Conservation (phyloP, 2,888 invertebrate genomes). For the Andrena flavipes region DNA sequence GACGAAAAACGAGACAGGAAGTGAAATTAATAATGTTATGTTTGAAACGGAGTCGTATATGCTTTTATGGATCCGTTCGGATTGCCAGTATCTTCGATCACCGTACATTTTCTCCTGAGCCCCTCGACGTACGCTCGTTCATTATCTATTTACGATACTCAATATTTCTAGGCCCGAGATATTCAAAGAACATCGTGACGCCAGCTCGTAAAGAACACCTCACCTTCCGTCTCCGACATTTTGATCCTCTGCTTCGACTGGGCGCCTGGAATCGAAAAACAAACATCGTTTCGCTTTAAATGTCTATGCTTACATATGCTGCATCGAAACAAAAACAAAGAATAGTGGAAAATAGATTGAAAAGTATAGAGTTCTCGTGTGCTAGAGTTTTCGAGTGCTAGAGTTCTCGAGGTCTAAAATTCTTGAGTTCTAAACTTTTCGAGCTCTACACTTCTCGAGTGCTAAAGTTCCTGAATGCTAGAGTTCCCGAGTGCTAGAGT, state of each 20-base stretch:
- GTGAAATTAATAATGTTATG: constrained; percentile 51
- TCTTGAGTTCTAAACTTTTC: background rate
- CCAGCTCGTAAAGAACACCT: constrained; percentile 68
- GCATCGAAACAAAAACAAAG: too few relatives aligned
- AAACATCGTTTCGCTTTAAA: constrained; percentile 19
- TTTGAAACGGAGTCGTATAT: background rate
- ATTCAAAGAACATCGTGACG: constrained; percentile 65
- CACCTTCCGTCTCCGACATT: constrained; percentile 83
- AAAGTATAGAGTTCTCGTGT: background rate
- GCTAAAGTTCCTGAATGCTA: background rate
- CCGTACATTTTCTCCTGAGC: constrained; percentile 60
- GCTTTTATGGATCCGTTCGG: constrained; percentile 7
- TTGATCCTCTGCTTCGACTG: constrained; percentile 69
- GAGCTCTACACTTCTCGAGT: background rate
- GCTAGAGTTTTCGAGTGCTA: background rate
- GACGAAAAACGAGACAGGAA: constrained; percentile 10
- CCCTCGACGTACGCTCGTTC: constrained; percentile 61
- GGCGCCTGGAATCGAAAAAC: constrained; percentile 72
- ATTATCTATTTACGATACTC: constrained; percentile 67
- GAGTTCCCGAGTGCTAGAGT: background rate
- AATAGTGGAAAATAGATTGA: too few relatives aligned
- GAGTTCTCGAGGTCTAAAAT: background rate
- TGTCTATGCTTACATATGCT: background rate
- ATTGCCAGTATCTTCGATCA: constrained; percentile 29
- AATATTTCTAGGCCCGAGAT: constrained; percentile 58